Base-by-base conservation (phyloP, 2,888 invertebrate genomes). In the Ophion slaviceki region DNA sequence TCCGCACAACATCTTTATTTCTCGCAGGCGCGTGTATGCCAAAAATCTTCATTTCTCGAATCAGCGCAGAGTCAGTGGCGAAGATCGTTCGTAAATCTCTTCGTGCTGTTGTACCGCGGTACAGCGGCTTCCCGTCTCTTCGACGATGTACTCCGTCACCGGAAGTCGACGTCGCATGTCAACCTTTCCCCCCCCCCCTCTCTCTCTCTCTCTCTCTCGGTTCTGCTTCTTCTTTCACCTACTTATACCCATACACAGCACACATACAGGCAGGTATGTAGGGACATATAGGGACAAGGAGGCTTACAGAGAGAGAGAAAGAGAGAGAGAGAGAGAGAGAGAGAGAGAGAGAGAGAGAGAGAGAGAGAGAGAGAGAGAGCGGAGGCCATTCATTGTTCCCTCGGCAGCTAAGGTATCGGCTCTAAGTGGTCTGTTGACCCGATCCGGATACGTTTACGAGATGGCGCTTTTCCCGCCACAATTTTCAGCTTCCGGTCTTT, bases 151-250 rank as follows among this genome's bases (percentile, higher is more conserved):
- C 84, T 85, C 67, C 77, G 79, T 83, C 80, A 88, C 89, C 89
- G 91, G 92, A 91, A 90, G 89, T 89, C 85, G 36, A 82, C 86
- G 88, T 88, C 88, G 88, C 87, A 89, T 88, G 89, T 87, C 88
- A 84, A 90, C 40, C 47, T 61, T 88, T 91, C 89, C 88, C 89
- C 74, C 32, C 75, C 81, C 72, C 68, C n/a, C 76, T n/a, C 72
- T 17, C 72, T 53, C 11, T 17, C n/a, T 57, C 67, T 5, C 45
- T 17, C 61, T 45, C 84, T 83, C 86, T 36, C 6, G 5, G 6
- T 4, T 88, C 88, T 85, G 87, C 89, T 89, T 89, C 90, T 92
- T 90, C 87, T 74, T 59, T 85, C 45, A 24, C 24, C 84, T 75
- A 77, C 70, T 68, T 80, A 70, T 76, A 74, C 64, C 64, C 78